These are phyloP conservation scores for Dugesia japonica DNA, from an alignment of 2,888 invertebrate genomes.

Conservation along the genomic window DNA sequence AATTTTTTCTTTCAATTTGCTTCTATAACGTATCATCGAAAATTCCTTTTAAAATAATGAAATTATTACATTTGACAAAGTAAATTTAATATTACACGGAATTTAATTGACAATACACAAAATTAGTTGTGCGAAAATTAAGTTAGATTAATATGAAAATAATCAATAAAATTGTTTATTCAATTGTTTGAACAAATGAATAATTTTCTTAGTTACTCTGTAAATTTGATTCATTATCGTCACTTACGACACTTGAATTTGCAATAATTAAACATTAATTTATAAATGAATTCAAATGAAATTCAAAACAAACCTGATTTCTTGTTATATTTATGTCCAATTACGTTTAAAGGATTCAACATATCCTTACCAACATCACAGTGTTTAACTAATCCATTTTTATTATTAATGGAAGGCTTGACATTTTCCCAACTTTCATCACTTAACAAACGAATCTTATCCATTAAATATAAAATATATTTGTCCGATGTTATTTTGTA, in stretches of 20 bases:
- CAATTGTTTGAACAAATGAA: too few relatives aligned
- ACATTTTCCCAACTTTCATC: background rate
- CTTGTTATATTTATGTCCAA: background rate
- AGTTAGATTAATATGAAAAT: background rate
- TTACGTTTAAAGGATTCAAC: background rate
- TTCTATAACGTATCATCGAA: too few relatives aligned
- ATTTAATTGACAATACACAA: too few relatives aligned
- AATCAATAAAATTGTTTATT: slow-evolving; percentile 8
- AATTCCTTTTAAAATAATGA: too few relatives aligned
- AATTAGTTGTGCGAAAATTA: background rate
- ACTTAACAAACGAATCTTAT: background rate
- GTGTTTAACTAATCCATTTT: background rate
- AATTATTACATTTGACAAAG: too few relatives aligned
- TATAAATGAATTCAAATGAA: background rate
- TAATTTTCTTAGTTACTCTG: background rate
- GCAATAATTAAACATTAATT: background rate
- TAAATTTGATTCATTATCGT: too few relatives aligned
- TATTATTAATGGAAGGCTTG: background rate
- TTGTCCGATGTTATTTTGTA: background rate
- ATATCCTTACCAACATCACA: background rate
- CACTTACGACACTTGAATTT: too few relatives aligned
- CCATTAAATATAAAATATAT: background rate
- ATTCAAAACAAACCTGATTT: background rate
- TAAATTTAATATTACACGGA: too few relatives aligned
- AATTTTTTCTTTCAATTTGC: too few relatives aligned